Evolutionary conservation across 1,140 invertebrate species (phyloP).

Genomic region (Phymastichus coffea): DNA sequence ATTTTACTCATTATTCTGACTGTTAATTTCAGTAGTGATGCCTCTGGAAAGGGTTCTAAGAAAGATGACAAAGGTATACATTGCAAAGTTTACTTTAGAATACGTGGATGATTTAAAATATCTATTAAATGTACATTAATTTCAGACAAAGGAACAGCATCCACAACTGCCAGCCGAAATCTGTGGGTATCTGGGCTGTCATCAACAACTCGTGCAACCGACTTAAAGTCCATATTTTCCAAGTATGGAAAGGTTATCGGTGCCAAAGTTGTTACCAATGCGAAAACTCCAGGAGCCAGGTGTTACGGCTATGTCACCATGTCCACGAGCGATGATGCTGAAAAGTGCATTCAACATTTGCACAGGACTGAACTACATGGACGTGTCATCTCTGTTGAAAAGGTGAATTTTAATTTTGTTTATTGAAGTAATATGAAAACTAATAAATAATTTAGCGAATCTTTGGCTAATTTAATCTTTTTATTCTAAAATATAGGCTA

Average conservation of each 20-base stretch:
- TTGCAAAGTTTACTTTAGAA: too few relatives aligned
- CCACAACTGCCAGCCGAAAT: conserved; percentile 72
- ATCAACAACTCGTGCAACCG: conserved; percentile 83
- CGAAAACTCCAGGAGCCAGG: conserved; percentile 82
- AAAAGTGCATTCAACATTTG: conserved; percentile 84
- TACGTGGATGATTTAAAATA: too few relatives aligned
- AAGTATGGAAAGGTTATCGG: conserved; percentile 93
- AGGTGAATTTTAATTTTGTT: conserved; percentile 59
- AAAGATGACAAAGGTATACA: conserved; percentile 55
- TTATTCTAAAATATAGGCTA: conserved; percentile 38
- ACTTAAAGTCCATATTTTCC: conserved; percentile 87
- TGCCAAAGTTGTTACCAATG: conserved; percentile 95
- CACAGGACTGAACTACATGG: conserved; percentile 90
- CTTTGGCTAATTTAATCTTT: background rate
- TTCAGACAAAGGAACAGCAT: too few relatives aligned
- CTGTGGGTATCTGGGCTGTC: conserved; percentile 93
- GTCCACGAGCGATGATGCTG: conserved; percentile 83
- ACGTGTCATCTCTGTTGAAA: conserved; percentile 90
- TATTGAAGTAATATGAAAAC: background rate
- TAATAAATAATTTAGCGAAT: background rate
- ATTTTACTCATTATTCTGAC: conserved; percentile 18
- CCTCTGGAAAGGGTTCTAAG: conserved; percentile 46
- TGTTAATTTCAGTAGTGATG: conserved; percentile 49
- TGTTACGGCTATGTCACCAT: conserved; percentile 96
- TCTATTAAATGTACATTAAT: too few relatives aligned